Base-by-base conservation (phyloP, 1,140 invertebrate species). In the Holotrichia oblita region DNA sequence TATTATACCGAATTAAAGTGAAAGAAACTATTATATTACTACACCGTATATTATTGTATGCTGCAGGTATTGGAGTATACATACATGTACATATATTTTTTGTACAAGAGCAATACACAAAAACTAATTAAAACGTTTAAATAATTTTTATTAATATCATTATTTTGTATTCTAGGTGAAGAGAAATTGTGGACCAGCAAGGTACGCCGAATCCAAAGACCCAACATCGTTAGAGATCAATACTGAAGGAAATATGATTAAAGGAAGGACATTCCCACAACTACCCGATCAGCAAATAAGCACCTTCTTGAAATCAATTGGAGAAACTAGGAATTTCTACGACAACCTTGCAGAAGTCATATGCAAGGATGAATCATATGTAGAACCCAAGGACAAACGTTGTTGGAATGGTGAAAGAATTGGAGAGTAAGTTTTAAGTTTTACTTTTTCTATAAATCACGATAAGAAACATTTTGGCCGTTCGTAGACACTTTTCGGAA, bases 371-470 rank as follows among this genome's bases (percentile, higher is more conserved):
- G 89, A 89, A 2, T 89, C 88, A 80, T 91, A 91, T 78, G 90
- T 90, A 6, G 89, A 89, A 79, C 87, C 88, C 34, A 88, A 88
- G 10, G 89, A 90, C 73, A 89, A 89, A 20, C 89, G 90, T 7
- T 95, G 94, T 85, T 95, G 94, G 94, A 95, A 94, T 83, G 94
- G 93, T 44, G 90, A 93, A 81, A 86, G 89, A 78, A 87, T 94
- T 81, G 93, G 91, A 87, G 93, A 94, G 94, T 95, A 83, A 93
- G 93, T 93, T 12, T 2, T n/a, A 64, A 69, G 24, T 22, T 69
- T 69, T 69, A 12, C 27, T 2, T 34, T n/a, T n/a, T n/a, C n/a
- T n/a, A n/a, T n/a, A n/a, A n/a, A n/a, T n/a, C n/a, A n/a, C n/a
- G n/a, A n/a, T n/a, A n/a, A n/a, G n/a, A n/a, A n/a, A n/a, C n/a